These are phyloP conservation scores for Phymanthus crucifer DNA, from an alignment of 92 coral and sea anemone species.

Conservation along the genomic window DNA sequence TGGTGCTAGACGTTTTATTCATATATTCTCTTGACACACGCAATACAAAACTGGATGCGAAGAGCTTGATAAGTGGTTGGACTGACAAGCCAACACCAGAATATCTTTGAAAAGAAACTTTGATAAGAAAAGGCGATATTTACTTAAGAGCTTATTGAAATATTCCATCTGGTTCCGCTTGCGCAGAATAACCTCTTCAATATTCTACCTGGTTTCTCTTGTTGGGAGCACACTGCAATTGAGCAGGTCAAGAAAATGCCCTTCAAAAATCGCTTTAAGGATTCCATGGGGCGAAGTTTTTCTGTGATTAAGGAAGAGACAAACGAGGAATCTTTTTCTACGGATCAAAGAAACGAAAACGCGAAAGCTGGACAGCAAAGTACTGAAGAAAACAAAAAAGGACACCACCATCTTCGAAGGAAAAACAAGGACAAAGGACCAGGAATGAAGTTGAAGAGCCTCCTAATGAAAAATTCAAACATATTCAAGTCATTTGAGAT, in stretches of 20 bases:
- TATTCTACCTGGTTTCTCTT: background rate
- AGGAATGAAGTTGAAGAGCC: constrained; percentile 22
- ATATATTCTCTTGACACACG: background rate
- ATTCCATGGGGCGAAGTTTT: constrained; percentile 18
- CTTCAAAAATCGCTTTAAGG: constrained; percentile 12
- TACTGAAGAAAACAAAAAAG: background rate
- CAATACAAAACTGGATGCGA: background rate
- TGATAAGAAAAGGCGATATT: constrained; percentile 26
- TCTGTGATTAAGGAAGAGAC: constrained; percentile 25
- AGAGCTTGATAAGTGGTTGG: constrained; percentile 3
- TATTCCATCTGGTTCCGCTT: constrained; percentile 35
- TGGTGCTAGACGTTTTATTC: background rate
- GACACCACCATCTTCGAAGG: background rate
- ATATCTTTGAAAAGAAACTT: constrained; percentile 22
- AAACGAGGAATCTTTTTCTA: background rate
- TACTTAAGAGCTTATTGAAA: constrained; percentile 16
- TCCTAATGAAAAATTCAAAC: constrained; percentile 12
- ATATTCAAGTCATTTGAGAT: constrained; percentile 20
- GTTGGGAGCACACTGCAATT: background rate
- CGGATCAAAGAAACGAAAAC: background rate
- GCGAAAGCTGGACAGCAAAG: background rate
- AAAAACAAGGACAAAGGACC: background rate
- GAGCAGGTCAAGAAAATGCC: constrained; percentile 8
- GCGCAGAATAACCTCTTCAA: background rate
- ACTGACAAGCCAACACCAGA: constrained; percentile 9